Evolutionary conservation across 2,888 invertebrate species (phyloP), one percentile per base, ranked within the genome.

Genomic region (Polylopha cassiicola): DNA sequence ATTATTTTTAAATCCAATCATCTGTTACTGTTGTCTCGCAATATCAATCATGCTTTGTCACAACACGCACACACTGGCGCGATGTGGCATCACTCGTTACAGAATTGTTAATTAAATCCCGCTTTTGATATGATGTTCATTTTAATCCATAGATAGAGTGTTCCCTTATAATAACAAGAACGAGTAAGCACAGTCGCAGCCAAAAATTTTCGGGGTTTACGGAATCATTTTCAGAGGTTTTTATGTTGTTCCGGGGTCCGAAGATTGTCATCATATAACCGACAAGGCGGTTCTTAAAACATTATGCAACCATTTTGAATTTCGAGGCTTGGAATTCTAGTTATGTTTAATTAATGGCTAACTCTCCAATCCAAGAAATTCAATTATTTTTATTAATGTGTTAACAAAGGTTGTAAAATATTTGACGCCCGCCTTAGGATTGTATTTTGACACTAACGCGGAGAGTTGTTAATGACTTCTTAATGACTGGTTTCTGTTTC

Each of bases 401-500:
- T 53, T 49, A 37, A 45, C 42, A 47, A 44, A 39, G 48, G 42
- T 48, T 48, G 46, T 50, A 51, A 60, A 51, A 54, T 56, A 53
- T 48, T 50, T 48, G 45, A 30, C 38, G 48, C 48, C 51, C 45
- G 34, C 37, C 43, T 27, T 39, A 32, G 45, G 56, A 49, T n/a
- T n/a, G 56, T 59, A 60, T 57, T 55, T 59, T 65, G 61, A 44
- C 45, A 44, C 56, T 55, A 60, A 65, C 65, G 53, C 55, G 51
- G 52, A 54, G 57, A 61, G 56, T 50, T 59, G 60, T 59, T 65
- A 69, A 69, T 68, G 62, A 64, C 55, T 49, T 55, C 54, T 53
- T 65, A 66, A 69, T 64, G 64, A 65, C 43, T 50, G 45, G 11
- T 17, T 39, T 42, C 33, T 44, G 38, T 46, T 51, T 50, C 43